A percentile compares a stretch with the other conserved stretches of the same genome.
These are phyloP conservation scores for Andrena praecox DNA, from an alignment of 2,888 invertebrate species.

Conservation along the genomic window DNA sequence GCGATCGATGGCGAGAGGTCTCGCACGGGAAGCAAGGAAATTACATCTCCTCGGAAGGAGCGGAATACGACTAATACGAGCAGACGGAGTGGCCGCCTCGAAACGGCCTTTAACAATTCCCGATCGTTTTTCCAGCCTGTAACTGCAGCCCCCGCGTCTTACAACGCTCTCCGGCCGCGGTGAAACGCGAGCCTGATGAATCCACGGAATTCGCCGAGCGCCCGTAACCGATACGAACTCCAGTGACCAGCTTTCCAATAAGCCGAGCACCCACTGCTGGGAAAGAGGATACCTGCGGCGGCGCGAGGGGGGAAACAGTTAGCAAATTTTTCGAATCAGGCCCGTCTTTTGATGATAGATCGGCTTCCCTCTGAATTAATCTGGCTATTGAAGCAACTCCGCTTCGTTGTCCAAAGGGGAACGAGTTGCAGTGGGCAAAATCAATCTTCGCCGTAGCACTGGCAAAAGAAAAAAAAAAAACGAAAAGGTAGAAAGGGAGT, in stretches of 20 bases:
- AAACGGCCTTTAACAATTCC: constrained; percentile 53
- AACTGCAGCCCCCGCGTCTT: neutral
- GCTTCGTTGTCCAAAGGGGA: neutral
- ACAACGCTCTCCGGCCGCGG: constrained; percentile 12
- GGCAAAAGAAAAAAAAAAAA: neutral
- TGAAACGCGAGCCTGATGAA: constrained; percentile 36
- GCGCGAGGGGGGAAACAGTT: neutral
- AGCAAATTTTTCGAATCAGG: neutral
- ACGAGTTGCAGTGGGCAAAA: neutral
- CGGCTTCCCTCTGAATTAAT: neutral
- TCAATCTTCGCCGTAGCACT: neutral
- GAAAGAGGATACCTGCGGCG: neutral
- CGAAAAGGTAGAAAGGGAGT: constrained; percentile 12
- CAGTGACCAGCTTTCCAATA: neutral
- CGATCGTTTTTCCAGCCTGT: constrained; percentile 46
- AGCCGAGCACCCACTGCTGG: neutral
- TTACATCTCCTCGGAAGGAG: constrained; percentile 40
- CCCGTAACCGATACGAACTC: constrained; percentile 10
- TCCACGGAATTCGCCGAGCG: constrained; percentile 26
- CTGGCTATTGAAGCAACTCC: neutral
- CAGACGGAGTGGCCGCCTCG: constrained; percentile 14
- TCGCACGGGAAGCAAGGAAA: constrained; percentile 37
- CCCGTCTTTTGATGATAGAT: neutral
- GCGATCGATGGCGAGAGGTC: constrained; percentile 44
- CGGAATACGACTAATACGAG: neutral